phyloP scores from a whole-genome alignment of 2,797 vertebrate genomes.

The Chelmon rostratus region DNA sequence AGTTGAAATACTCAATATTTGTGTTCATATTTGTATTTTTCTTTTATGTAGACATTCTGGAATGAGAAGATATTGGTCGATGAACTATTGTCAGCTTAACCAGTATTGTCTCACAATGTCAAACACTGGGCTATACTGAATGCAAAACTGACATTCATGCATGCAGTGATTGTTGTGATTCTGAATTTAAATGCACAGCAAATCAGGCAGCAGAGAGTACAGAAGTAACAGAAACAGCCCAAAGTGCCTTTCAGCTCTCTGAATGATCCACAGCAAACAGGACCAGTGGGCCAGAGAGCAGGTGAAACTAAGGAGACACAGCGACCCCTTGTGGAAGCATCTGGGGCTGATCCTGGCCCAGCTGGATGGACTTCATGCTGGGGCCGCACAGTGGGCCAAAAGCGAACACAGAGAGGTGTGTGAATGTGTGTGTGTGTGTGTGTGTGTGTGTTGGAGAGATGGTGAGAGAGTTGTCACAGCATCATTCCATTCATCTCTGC shows the following conservation, averaged over 20 bases:
- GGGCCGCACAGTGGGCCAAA: constrained; percentile 87
- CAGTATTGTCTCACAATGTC: neutral
- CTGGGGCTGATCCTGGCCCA: constrained; percentile 89
- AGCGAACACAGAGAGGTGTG: constrained; percentile 84
- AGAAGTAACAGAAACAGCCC: neutral
- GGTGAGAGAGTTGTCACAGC: constrained; percentile 42
- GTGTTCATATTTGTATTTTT: neutral
- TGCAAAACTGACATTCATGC: neutral
- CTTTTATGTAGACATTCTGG: too few species aligned
- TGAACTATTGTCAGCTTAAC: neutral
- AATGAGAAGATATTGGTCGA: neutral
- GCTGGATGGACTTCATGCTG: constrained; percentile 90
- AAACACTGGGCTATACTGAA: neutral
- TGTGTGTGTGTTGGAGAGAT: constrained; percentile 13
- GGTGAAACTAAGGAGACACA: constrained; percentile 81
- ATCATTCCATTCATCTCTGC: constrained; percentile 43
- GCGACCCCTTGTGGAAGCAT: constrained; percentile 90
- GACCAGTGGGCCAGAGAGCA: constrained; percentile 89
- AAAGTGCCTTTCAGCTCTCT: constrained; percentile 1
- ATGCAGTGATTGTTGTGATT: neutral
- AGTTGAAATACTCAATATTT: neutral
- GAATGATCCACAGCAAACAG: constrained; percentile 84
- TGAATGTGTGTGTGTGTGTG: constrained; percentile 26
- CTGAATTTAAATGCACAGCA: neutral
- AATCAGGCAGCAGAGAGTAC: neutral